phyloP scores from a whole-genome alignment of 2,797 vertebrate species.

The Sparidentex hasta region DNA sequence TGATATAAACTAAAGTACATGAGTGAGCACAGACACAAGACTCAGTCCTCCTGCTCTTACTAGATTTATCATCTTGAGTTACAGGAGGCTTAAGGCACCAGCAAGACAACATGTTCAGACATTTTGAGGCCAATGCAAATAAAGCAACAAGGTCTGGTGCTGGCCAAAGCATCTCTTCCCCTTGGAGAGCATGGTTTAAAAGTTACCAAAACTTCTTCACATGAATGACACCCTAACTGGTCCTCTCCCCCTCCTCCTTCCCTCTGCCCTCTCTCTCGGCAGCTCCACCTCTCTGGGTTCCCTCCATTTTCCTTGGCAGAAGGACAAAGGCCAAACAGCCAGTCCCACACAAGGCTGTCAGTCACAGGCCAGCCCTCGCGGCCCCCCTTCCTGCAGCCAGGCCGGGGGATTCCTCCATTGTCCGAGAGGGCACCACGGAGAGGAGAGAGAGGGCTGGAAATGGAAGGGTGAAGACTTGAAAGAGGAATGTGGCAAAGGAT shows the following conservation, averaged over 20 bases:
- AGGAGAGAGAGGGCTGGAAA: conserved; percentile 55
- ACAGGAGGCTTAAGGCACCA: conserved; percentile 25
- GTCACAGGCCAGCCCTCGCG: conserved; percentile 65
- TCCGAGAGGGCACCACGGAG: conserved; percentile 56
- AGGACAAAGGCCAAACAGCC: conserved; percentile 78
- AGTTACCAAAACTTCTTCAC: conserved; percentile 61
- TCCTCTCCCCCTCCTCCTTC: conserved; percentile 52
- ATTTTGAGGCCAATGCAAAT: conserved; percentile 32
- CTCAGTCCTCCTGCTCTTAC: background rate
- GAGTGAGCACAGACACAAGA: conserved; percentile 26
- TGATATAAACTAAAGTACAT: conserved; percentile 41
- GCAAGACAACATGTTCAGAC: background rate
- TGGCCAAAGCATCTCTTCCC: conserved; percentile 2
- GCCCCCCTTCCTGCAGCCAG: conserved; percentile 43
- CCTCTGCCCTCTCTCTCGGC: conserved; percentile 17
- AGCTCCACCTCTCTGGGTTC: conserved; percentile 68
- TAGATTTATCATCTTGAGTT: conserved; percentile 4
- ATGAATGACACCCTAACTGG: conserved; percentile 68
- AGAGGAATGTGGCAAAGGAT: conserved; percentile 56
- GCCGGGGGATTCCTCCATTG: conserved; percentile 78
- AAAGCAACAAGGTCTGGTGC: conserved; percentile 17
- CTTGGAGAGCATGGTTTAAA: conserved; percentile 28
- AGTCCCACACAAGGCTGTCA: conserved; percentile 79
- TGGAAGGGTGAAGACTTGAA: conserved; percentile 68
- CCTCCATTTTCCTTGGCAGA: conserved; percentile 78